phyloP scores from a whole-genome alignment of 2,113 vertebrate genomes.

The Elaphurus davidianus region DNA sequence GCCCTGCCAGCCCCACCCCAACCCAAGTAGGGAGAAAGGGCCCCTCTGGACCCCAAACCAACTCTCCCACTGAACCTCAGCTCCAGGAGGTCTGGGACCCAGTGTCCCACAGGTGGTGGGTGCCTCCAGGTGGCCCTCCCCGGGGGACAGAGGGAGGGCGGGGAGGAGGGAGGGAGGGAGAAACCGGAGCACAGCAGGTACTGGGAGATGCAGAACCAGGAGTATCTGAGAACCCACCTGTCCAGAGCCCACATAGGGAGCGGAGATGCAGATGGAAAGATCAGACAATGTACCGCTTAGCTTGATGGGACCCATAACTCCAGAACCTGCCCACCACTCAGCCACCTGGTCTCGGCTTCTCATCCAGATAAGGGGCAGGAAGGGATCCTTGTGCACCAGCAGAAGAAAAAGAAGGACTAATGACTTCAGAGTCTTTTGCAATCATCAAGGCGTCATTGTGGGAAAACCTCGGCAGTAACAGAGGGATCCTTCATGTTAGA shows the following conservation, averaged over 20 bases:
- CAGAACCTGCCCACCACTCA: neutral
- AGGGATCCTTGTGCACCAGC: neutral
- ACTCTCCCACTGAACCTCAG: neutral
- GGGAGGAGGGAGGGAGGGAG: neutral
- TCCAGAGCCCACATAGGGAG: neutral
- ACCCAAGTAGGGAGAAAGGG: neutral
- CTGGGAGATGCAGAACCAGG: neutral
- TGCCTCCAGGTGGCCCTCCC: neutral
- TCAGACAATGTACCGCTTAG: neutral
- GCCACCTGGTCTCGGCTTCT: neutral
- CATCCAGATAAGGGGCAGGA: neutral
- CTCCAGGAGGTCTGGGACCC: neutral
- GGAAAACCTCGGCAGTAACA: neutral
- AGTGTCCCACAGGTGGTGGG: no score
- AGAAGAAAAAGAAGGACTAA: neutral
- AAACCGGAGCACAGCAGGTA: neutral
- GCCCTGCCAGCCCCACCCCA: neutral
- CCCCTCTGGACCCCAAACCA: neutral
- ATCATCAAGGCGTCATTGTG: neutral
- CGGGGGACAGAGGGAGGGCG: rapidly evolving
- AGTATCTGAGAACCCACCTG: neutral
- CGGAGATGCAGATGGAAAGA: neutral
- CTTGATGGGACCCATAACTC: neutral
- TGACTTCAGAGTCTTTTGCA: neutral
- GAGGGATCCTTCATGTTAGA: neutral